A percentile compares a stretch with the other conserved stretches of the same genome.
These are phyloP conservation scores for Monomorium pharaonis DNA, from an alignment of 1,140 invertebrate species.

Conservation along the genomic window DNA sequence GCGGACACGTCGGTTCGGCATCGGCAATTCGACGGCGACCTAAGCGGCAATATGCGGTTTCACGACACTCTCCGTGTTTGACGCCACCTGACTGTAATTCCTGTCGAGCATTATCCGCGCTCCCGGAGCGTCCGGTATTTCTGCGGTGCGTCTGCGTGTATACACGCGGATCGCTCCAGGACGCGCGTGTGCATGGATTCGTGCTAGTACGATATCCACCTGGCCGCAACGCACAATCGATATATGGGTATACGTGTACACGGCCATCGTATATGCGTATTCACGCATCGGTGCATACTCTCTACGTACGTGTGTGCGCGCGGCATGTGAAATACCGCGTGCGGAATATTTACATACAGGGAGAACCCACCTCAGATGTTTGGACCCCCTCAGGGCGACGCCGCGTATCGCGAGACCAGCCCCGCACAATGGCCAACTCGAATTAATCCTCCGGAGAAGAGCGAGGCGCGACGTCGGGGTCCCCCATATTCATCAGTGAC, in stretches of 20 bases:
- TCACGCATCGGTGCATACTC: background rate
- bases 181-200: background rate
- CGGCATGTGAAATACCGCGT: slow-evolving; percentile 29
- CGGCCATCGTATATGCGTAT: background rate
- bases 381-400: slow-evolving; percentile 7
- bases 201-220: slow-evolving; percentile 29
- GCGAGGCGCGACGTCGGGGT: background rate
- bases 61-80: slow-evolving; percentile 20
- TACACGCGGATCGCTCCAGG: background rate
- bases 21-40: background rate
- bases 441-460: slow-evolving; percentile 1
- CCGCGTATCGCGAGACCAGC: slow-evolving; percentile 6
- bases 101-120: slow-evolving; percentile 55
- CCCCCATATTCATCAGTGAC: background rate
- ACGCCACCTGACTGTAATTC: slow-evolving; percentile 58
- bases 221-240: slow-evolving; percentile 22
- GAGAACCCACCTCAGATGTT: slow-evolving; percentile 27
- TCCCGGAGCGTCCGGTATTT: slow-evolving; percentile 37
- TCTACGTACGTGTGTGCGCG: background rate
- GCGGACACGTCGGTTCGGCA: background rate
- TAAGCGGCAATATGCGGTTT: slow-evolving; percentile 34
- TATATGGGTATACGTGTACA: background rate
- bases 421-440: slow-evolving; percentile 6
- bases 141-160: slow-evolving; percentile 38
- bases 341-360: slow-evolving; percentile 39